Base-by-base conservation (phyloP, 2,888 invertebrate species). In the Drosophila anomalipes region DNA sequence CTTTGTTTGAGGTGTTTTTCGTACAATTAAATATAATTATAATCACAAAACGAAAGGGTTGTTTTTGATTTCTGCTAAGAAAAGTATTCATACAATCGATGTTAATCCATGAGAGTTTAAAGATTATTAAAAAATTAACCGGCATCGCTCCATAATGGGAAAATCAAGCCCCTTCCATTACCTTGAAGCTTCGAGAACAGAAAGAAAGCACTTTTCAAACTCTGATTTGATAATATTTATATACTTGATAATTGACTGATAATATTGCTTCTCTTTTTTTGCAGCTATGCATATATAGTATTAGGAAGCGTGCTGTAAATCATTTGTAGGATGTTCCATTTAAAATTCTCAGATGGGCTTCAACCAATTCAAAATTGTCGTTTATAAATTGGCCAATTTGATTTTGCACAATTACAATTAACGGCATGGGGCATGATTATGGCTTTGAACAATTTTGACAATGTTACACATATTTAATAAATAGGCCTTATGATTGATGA, bases 401-500 rank as follows among this genome's bases (percentile, higher is more conserved):
- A 63, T 14, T 69, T 60, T 22, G 28, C 53, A 49, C 47, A 64
- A 70, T 53, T 52, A 47, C 33, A 75, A 64, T 75, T 60, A 41
- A 64, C 64, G 47, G 59, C 74, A 61, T 64, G 51, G 51, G 39
- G 53, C 19, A 52, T 52, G 44, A 49, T 56, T 57, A 47, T 63
- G 41, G 33, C 16, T 14, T 53, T 37, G 56, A 35, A 28, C 44
- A 37, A 56, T 57, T 63, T 70, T 49, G 56, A 56, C 51, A 44
- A 53, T 69, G 52, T 63, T 49, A 28, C 30, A 35, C 26, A 63
- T 76, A 57, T 62, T 62, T 56, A 76, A 60, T 49, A 61, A 28
- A 57, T 39, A 19, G 14, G 19, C 1, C 2, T 32, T 28, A 2
- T 4, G 7, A 12, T 7, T n/a, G 0, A 39, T 4, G 16, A 0